Base-by-base conservation (phyloP, 2,888 invertebrate species). In the Nemoura dubitans region DNA sequence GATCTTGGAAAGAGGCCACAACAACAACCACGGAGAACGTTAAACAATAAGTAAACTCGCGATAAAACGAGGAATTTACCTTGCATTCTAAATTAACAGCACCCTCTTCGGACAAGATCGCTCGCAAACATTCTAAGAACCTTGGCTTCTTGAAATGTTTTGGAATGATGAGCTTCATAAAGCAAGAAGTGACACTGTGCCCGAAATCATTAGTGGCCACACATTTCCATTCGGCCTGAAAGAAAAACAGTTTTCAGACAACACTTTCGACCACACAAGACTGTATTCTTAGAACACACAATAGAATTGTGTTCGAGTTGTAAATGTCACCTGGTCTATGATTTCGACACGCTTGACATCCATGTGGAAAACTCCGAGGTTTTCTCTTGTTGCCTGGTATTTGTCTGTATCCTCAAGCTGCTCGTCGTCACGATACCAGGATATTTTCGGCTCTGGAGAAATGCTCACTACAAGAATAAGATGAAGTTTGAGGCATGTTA, bases 11-110 rank as follows among this genome's bases (percentile, higher is more conserved):
- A 36, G 36, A 36, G 36, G 36, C 10, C 10, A 6, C 36, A 10
- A 6, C 36, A 36, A 36, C 3, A 6, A 10, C 36, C 36, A 36
- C 5, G 5, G 36, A 36, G 3, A 36, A 10, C 10, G 36, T 36
- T 36, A 36, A 36, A 36, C 10, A 3, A 36, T 36, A 36, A 36
- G 3, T 36, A 6, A 36, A 36, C 36, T 36, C 36, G 3, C 10
- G 3, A 36, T 36, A 36, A 36, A 36, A 36, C 5, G 10, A 6
- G 3, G 36, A 10, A 36, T 59, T 27, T 89, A 91, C 92, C 92
- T 98, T 98, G 91, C 98, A 98, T 91, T 98, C 98, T 87, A 98
- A 93, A 91, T 97, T 97, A 0, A 98, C 98, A 14, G 97, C 97
- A 0, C 97, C 96, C 91, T 97, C 97, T 88, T 97, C 96, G 0